Evolutionary conservation across 2,888 invertebrate species (phyloP).

Genomic region (Diachrysia chrysitis): DNA sequence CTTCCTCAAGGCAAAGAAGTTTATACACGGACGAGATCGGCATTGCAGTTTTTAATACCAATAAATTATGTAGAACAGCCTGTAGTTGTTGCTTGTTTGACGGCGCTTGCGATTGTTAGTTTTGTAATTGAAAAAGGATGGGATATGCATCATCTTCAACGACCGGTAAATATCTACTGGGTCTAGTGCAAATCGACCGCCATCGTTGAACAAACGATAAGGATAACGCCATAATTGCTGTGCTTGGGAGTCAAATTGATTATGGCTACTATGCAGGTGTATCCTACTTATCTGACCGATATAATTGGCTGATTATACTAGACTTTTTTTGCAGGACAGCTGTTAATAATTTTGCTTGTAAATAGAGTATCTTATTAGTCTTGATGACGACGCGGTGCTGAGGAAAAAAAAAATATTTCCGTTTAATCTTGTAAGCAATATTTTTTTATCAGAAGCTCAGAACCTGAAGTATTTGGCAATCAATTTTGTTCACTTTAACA

Average conservation of each 20-base stretch:
- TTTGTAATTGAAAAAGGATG: slow-evolving; percentile 50
- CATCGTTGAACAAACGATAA: slow-evolving; percentile 23
- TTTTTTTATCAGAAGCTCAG: no score
- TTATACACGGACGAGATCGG: slow-evolving; percentile 25
- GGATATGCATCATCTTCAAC: slow-evolving; percentile 38
- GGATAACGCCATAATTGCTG: slow-evolving; percentile 47
- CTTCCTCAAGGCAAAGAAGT: slow-evolving; percentile 34
- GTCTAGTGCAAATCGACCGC: slow-evolving; percentile 43
- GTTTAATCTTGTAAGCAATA: no score
- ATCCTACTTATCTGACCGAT: slow-evolving; percentile 16
- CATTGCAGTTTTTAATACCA: slow-evolving; percentile 36
- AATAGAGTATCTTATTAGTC: background rate
- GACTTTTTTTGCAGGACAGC: background rate
- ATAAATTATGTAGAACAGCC: slow-evolving; percentile 35
- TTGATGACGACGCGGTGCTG: background rate
- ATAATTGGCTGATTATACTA: background rate
- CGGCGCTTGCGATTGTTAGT: slow-evolving; percentile 43
- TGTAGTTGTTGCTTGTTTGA: slow-evolving; percentile 10
- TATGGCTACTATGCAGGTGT: slow-evolving; percentile 39
- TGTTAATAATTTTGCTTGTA: background rate
- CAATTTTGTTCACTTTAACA: no score
- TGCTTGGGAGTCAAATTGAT: slow-evolving; percentile 46
- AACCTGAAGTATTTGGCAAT: no score
- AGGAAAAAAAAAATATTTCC: no score
- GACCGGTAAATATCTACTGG: slow-evolving; percentile 42